Conservation (phyloP, 2,113 vertebrate species). For the Mionectes macconnelli region DNA sequence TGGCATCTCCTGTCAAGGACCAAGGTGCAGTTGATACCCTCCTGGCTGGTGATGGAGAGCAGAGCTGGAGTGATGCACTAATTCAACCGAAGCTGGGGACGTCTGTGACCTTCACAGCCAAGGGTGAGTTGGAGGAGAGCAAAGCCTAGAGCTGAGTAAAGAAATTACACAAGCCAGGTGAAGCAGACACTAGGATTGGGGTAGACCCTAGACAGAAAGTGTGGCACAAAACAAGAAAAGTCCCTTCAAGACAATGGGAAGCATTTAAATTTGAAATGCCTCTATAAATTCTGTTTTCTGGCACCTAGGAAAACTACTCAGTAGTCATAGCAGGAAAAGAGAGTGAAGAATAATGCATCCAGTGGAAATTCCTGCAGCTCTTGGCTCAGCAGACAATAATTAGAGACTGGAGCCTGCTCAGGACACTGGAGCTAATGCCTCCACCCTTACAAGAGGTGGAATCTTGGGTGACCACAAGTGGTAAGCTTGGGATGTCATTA, state of each 20-base stretch:
- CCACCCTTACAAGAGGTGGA: background rate
- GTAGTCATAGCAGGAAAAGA: background rate
- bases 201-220: background rate
- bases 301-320: background rate
- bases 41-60: background rate
- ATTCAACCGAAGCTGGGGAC: background rate
- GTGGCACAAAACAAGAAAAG: background rate
- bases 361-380: background rate
- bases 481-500: background rate
- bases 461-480: background rate
- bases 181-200: background rate
- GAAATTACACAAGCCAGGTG: background rate
- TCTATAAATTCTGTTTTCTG: background rate
- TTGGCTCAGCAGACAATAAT: background rate
- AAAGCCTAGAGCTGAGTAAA: background rate
- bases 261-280: background rate
- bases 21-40: background rate
- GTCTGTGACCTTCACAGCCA: background rate
- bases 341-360: background rate
- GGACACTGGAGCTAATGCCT: background rate
- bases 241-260: background rate
- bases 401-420: background rate
- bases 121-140: background rate
- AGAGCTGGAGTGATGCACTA: background rate
- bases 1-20: background rate